Evolutionary conservation across 1,140 invertebrate genomes (phyloP).

Genomic region (Drosophila sproati): DNA sequence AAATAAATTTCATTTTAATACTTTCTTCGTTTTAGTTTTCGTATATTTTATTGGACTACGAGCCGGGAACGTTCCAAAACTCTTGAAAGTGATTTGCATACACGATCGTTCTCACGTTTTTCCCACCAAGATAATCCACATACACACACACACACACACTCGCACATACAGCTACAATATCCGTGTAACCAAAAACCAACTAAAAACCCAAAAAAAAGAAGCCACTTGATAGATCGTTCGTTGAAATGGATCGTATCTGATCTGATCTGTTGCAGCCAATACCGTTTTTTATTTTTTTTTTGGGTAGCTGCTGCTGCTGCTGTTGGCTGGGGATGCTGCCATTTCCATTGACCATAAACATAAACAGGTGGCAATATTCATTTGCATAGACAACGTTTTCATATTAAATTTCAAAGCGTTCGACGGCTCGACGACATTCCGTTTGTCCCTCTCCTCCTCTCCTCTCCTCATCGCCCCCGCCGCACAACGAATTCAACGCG

Average conservation of each 20-base stretch:
- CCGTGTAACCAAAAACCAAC: not conserved
- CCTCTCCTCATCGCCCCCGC: constrained; percentile 13
- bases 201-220: constrained; percentile 9
- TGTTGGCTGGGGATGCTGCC: constrained; percentile 44
- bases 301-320: constrained; percentile 15
- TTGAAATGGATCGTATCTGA: constrained; percentile 5
- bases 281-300: constrained; percentile 45
- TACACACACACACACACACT: constrained; percentile 7
- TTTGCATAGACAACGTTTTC: constrained; percentile 83
- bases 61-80: constrained; percentile 19
- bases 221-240: constrained; percentile 69
- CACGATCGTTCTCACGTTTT: constrained; percentile 73
- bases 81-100: constrained; percentile 77
- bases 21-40: constrained; percentile 82
- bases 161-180: constrained; percentile 2
- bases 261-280: constrained; percentile 62
- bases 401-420: constrained; percentile 84
- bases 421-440: constrained; percentile 66
- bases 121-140: constrained; percentile 73
- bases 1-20: constrained; percentile 82
- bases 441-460: not conserved
- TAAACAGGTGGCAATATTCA: constrained; percentile 83
- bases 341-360: constrained; percentile 71
- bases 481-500: constrained; percentile 17
- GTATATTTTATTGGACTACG: constrained; percentile 70